phyloP scores from a whole-genome alignment of 2,888 invertebrate species.

The Tachina lurida region DNA sequence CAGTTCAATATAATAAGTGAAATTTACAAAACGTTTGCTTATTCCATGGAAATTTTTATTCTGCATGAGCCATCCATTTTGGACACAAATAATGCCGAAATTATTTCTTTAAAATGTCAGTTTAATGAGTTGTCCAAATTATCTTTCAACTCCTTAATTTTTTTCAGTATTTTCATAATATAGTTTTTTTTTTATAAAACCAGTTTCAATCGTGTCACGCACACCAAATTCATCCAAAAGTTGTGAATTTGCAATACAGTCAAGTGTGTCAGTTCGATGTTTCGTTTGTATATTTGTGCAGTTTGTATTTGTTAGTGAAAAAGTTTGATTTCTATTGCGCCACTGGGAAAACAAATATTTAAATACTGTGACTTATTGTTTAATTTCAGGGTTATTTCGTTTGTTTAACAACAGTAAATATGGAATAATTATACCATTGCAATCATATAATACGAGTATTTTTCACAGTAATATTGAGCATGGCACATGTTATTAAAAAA shows the following conservation, averaged over 20 bases:
- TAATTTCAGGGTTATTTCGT: slow-evolving; percentile 60
- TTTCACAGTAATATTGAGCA: slow-evolving; percentile 4
- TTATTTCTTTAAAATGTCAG: no score
- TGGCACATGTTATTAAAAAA: neutral
- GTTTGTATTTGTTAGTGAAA: neutral
- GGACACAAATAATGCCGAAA: no score
- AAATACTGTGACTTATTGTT: slow-evolving; percentile 42
- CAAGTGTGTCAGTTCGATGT: neutral
- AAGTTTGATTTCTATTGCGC: slow-evolving; percentile 48
- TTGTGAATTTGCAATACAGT: neutral
- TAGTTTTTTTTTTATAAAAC: no score
- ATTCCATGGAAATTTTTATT: no score
- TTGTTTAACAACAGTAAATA: slow-evolving; percentile 27
- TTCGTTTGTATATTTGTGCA: no score
- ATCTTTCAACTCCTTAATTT: no score
- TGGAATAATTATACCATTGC: neutral
- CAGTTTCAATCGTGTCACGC: no score
- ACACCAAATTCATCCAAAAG: no score
- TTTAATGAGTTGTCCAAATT: no score
- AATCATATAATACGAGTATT: neutral
- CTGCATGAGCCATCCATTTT: no score
- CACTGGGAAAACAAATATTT: slow-evolving; percentile 47
- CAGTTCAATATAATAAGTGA: neutral
- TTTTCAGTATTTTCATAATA: no score
- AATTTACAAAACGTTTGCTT: no score